A percentile compares a stretch with the other conserved stretches of the same genome.
Conservation (phyloP, 2,888 invertebrate genomes). For the Polietes domitor region DNA sequence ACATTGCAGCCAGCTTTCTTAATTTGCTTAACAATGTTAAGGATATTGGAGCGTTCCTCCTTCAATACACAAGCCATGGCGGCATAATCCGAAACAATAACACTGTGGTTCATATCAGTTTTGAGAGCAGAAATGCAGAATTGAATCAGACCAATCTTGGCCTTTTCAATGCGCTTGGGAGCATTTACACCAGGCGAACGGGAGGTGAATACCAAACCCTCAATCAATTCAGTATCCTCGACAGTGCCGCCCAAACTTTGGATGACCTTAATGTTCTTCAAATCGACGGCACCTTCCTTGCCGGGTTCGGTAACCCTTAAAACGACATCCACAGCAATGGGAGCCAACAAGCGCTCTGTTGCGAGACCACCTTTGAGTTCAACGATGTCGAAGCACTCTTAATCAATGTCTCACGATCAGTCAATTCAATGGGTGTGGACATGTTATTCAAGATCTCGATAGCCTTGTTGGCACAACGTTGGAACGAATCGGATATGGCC, state of each 20-base stretch:
- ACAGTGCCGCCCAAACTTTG: constrained; percentile 98
- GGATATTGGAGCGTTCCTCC: constrained; percentile 98
- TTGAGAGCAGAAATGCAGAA: constrained; percentile 99
- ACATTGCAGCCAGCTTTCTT: constrained; percentile 99
- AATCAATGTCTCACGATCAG: constrained; percentile 92
- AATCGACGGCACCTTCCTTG: constrained; percentile 90
- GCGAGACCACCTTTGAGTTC: constrained; percentile 99
- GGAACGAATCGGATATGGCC: constrained; percentile 97
- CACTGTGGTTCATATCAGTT: constrained; percentile 98
- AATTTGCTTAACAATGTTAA: constrained; percentile 99
- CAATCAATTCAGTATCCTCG: constrained; percentile 97
- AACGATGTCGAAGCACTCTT: constrained; percentile 98
- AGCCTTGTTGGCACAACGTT: constrained; percentile 83
- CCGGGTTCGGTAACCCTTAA: constrained; percentile 85
- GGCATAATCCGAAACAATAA: constrained; percentile 98
- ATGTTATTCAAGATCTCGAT: constrained; percentile 88
- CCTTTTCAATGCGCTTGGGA: constrained; percentile 96
- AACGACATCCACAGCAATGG: constrained; percentile 98
- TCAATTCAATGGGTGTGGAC: constrained; percentile 92
- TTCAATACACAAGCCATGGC: constrained; percentile 99
- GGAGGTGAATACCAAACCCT: constrained; percentile 97
- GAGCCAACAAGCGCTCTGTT: constrained; percentile 97
- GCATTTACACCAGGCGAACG: constrained; percentile 94
- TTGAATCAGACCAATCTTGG: constrained; percentile 99
- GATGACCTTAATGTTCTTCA: constrained; percentile 98